Conservation (phyloP, 2,797 vertebrate species). For the Fundulus diaphanus region DNA sequence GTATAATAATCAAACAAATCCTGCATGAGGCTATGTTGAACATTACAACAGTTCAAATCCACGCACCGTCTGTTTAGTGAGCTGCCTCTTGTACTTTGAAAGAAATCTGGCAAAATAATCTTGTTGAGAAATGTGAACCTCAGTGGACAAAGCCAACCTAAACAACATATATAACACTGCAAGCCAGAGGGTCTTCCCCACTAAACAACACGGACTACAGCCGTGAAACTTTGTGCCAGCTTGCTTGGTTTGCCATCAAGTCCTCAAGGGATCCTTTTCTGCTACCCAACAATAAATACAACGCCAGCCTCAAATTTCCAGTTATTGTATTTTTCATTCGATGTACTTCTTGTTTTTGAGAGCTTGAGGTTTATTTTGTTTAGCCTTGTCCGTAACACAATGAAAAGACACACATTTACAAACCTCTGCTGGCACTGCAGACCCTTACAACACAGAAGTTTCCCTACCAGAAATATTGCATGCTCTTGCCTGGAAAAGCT, state of each 20-base stretch:
- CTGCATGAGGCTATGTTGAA: not conserved
- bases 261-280: not conserved
- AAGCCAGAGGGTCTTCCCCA: constrained; percentile 2
- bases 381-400: not conserved
- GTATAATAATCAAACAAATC: not conserved
- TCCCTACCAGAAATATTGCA: not conserved
- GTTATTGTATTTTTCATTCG: constrained; percentile 3
- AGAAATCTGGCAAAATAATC: constrained; percentile 10
- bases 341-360: constrained; percentile 1
- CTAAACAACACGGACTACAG: constrained; percentile 4
- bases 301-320: not conserved
- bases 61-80: constrained; percentile 2
- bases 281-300: constrained; percentile 4
- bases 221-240: not conserved
- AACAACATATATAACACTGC: constrained; percentile 20
- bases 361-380: not conserved
- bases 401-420: not conserved
- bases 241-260: constrained; percentile 8
- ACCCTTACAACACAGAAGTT: constrained; percentile 1
- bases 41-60: not conserved
- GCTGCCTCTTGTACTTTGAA: constrained; percentile 18
- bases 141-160: constrained; percentile 4
- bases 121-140: not conserved
- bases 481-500: not conserved
- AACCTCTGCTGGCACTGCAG: constrained; percentile 5